A percentile compares a stretch with the other conserved stretches of the same genome.
Conservation (phyloP, 2,797 vertebrate species). For the Trematomus bernacchii region DNA sequence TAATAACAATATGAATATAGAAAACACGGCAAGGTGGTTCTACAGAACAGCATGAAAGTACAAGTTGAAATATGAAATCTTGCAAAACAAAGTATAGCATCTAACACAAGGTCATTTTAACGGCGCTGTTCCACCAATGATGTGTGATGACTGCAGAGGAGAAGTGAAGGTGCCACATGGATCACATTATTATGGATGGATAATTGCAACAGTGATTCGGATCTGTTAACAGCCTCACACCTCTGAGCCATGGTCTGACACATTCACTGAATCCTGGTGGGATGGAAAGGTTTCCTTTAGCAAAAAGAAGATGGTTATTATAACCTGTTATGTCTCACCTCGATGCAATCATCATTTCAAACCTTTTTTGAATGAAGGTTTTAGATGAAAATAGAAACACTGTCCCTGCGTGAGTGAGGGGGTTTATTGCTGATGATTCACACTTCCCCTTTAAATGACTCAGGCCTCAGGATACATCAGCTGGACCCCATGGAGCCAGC, state of each 20-base stretch:
- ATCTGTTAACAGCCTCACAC: slow-evolving; percentile 9
- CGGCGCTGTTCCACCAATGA: not conserved
- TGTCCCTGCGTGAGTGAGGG: too few species aligned
- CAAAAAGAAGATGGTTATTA: not conserved
- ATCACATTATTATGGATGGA: slow-evolving; percentile 3
- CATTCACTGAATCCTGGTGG: not conserved
- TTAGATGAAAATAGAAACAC: not conserved
- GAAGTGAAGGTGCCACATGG: not conserved
- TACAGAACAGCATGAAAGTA: too few species aligned
- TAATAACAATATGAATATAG: too few species aligned
- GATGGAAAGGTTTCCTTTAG: not conserved
- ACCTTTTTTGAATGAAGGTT: not conserved
- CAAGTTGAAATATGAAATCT: too few species aligned
- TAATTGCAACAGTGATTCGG: not conserved
- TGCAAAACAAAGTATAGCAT: too few species aligned
- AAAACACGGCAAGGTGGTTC: too few species aligned
- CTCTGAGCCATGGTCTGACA: slow-evolving; percentile 1
- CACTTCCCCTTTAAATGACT: not conserved
- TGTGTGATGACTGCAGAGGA: not conserved
- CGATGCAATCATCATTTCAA: not conserved
- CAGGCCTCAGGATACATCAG: not conserved
- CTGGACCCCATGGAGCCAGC: not conserved
- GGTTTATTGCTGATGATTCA: too few species aligned
- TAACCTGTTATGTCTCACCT: too few species aligned
- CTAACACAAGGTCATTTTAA: not conserved